A percentile compares a stretch with the other conserved stretches of the same genome.
Evolutionary conservation across 2,113 vertebrate genomes (phyloP).

Genomic region (Sinocyclocheilus maitianheensis): DNA sequence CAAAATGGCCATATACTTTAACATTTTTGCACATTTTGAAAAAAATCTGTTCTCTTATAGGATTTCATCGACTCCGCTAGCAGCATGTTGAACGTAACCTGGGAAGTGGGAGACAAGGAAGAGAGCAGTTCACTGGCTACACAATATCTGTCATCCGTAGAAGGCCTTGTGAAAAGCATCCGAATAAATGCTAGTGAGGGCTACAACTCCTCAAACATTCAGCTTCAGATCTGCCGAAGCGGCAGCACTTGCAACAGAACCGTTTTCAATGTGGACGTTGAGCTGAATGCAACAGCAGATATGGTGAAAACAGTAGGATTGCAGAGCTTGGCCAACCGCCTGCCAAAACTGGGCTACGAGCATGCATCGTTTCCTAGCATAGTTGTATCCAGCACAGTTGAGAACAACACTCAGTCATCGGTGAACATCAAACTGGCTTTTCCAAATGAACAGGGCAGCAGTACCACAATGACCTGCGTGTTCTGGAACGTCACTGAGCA

Average conservation of each 20-base stretch:
- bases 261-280: conserved; percentile 59
- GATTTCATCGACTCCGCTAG: conserved; percentile 73
- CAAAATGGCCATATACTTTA: background rate
- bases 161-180: conserved; percentile 77
- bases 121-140: conserved; percentile 59
- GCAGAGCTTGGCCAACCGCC: conserved; percentile 74
- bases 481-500: conserved; percentile 76
- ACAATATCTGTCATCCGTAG: conserved; percentile 76
- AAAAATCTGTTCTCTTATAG: conserved; percentile 70
- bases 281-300: conserved; percentile 32
- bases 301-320: conserved; percentile 72
- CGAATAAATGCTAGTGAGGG: conserved; percentile 59
- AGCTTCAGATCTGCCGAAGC: conserved; percentile 60
- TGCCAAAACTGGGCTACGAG: conserved; percentile 45
- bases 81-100: conserved; percentile 67
- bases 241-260: conserved; percentile 37
- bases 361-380: background rate
- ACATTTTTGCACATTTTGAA: background rate
- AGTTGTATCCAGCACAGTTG: conserved; percentile 76
- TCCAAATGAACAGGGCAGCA: background rate
- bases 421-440: conserved; percentile 76
- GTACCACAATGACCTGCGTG: conserved; percentile 68
- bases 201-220: conserved; percentile 55
- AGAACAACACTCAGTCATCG: background rate
- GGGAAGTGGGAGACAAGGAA: background rate